Evolutionary conservation across 2,113 vertebrate genomes (phyloP), one percentile per base, ranked within the genome.

Genomic region (Atractosteus spatula): DNA sequence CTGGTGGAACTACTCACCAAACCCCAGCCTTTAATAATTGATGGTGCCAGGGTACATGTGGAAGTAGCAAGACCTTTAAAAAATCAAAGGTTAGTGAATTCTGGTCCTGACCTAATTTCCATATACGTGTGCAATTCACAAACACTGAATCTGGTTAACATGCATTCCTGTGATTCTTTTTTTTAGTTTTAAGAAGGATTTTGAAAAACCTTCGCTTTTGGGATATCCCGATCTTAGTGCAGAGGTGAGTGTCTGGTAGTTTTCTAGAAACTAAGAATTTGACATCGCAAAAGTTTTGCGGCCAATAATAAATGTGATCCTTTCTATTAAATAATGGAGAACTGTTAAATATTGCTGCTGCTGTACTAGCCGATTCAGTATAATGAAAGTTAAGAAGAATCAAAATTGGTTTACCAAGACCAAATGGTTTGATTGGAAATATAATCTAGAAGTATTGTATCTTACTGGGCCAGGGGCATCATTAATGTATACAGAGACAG

Each of bases 1-100:
- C 89, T 99, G 79, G 95, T 97, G 45, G 96, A 96, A 79, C 91
- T 97, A 72, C 85, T 99, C 71, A 96, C 95, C 68, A 95, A 96
- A 73, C 91, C 96, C 72, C 92, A 93, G 41, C 96, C 96, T 0
- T 93, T 99, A 71, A 96, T 93, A 79, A 91, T 99, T n/a, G 95
- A 97, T 71, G 96, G 96, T 41, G 94, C 95, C 78, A 87, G 92
- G 0, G 86, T 99, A 79, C 95, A 96, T 80, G 96, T 97, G 62
- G 96, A 98, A 78, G 89, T 99, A 42, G 97, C 96, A 29, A 97
- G 86, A 81, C 92, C 92, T 17, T 74, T 93, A 4, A 93, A 91
- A 77, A 92, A 93, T 76, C 91, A 89, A 71, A 91, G 81, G 91
- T 93, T 76, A 88, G 88, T 78, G 6, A 8, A 6, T 64, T 54